Evolutionary conservation across 1,140 invertebrate genomes (phyloP), one percentile per base, ranked within the genome.

Genomic region (Drosophila sechellia): DNA sequence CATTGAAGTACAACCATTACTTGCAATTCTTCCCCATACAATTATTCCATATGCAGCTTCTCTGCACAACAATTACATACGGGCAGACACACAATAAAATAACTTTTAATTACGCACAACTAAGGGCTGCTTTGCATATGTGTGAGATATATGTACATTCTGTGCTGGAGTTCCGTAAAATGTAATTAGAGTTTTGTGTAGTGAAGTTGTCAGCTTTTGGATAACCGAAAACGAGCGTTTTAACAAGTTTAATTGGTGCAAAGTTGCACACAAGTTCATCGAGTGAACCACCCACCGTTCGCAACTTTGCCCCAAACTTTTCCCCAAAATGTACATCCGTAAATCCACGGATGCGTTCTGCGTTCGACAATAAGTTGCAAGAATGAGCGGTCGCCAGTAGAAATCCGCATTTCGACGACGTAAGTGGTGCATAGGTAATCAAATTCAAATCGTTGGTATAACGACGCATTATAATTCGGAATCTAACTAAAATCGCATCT

Each of bases 181-280:
- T 87, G 84, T 87, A 87, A 87, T 87, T 87, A 87, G 84, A 87
- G 84, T 87, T 89, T 79, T 89, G 84, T 89, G 68, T 89, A 71
- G 85, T 71, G 84, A 79, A 89, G 84, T 89, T 89, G 84, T 77
- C 85, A 89, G 84, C 79, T 84, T 90, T 87, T 79, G 81, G 75
- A 87, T 89, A 89, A 89, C 84, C 84, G 73, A 87, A 89, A 89
- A 89, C 84, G 84, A 89, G 84, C 84, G 85, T 89, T 89, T 89
- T 89, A 89, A 89, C 84, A 89, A 89, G 84, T 89, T 89, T 89
- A 89, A 89, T 89, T 89, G 84, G 84, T 83, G 84, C 79, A 89
- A 90, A 89, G 84, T 89, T 89, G 53, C 77, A 54, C 84, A 77
- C 80, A 89, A 89, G 85, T 89, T 89, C 65, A 65, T 73, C 74